phyloP scores from a whole-genome alignment of 1,140 invertebrate genomes.

The Rhizoglyphus robini region DNA sequence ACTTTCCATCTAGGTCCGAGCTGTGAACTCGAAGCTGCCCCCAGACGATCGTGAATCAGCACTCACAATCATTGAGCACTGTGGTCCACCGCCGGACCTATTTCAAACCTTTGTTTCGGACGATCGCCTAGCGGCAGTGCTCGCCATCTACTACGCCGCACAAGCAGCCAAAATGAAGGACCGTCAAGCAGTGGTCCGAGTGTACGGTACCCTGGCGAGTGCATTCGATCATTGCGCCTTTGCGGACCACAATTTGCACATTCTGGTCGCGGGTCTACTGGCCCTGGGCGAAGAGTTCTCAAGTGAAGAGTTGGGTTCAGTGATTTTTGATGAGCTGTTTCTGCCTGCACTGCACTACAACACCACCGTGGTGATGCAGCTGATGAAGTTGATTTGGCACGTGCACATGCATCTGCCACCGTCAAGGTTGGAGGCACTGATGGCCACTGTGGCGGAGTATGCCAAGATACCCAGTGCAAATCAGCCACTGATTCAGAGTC shows the following conservation, averaged over 20 bases:
- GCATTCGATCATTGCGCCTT: slow-evolving; percentile 81
- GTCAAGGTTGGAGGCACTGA: slow-evolving; percentile 48
- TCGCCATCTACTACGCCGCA: slow-evolving; percentile 89
- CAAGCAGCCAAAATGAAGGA: slow-evolving; percentile 68
- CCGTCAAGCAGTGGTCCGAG: slow-evolving; percentile 64
- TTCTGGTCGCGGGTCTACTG: slow-evolving; percentile 70
- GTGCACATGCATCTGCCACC: slow-evolving; percentile 71
- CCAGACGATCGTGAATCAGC: slow-evolving; percentile 85
- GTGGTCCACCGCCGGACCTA: slow-evolving; percentile 76
- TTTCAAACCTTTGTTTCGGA: slow-evolving; percentile 73
- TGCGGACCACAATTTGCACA: slow-evolving; percentile 88
- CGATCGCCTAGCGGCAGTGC: slow-evolving; percentile 72
- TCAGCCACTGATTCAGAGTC: background rate
- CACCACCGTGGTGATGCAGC: slow-evolving; percentile 80
- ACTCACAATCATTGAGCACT: slow-evolving; percentile 83
- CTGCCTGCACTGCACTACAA: slow-evolving; percentile 45
- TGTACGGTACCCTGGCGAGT: slow-evolving; percentile 67
- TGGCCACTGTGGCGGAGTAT: background rate
- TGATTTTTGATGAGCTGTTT: slow-evolving; percentile 91
- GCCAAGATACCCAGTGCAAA: background rate
- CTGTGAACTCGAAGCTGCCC: slow-evolving; percentile 68
- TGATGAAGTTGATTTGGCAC: slow-evolving; percentile 82
- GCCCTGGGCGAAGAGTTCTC: slow-evolving; percentile 81
- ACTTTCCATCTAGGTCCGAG: too few relatives aligned
- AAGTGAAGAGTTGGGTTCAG: slow-evolving; percentile 85